Evolutionary conservation across 1,140 invertebrate genomes (phyloP), one percentile per base, ranked within the genome.

Genomic region (Dermatophagoides farinae): DNA sequence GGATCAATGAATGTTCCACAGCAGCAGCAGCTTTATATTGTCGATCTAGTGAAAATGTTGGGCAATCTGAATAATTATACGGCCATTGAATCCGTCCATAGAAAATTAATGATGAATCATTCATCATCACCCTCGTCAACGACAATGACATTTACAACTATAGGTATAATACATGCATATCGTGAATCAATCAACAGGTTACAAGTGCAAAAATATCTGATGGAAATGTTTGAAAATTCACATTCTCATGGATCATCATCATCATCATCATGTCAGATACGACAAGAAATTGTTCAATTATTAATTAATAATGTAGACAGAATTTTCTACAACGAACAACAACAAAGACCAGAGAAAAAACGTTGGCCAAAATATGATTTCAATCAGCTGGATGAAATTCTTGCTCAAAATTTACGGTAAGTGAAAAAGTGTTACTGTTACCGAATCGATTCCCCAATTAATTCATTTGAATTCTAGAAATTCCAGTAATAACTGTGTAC

Each of bases 361-460:
- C 16, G 38, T n/a, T 55, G 53, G 53, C 53, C 53, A n/a, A 55
- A 55, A 23, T 55, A 55, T 44, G 25, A 23, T n/a, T 55, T 55
- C 14, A 23, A 55, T n/a, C 53, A 39, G 39, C 14, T 55, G 38
- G 53, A 55, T 25, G 10, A 55, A 20, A 55, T 55, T 2, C 31
- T 55, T 12, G 53, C 53, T 4, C 12, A 55, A 12, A 23, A 55
- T 25, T 25, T 55, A 40, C 39, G 53, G 53, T 55, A 55, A 55
- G 25, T 55, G 38, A 6, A n/a, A 20, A 4, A 44, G 14, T 5
- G 10, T 20, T 50, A 5, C 6, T 38, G 10, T 38, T 55, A 18
- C 11, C 5, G 12, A 55, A n/a, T n/a, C 23, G 14, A 25, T 55
- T 55, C 10, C 23, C 14, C 23, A 55, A 37, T 41, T 9, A 38